Evolutionary conservation across 2,888 invertebrate species (phyloP).

Genomic region (Drosophila peninsularis): DNA sequence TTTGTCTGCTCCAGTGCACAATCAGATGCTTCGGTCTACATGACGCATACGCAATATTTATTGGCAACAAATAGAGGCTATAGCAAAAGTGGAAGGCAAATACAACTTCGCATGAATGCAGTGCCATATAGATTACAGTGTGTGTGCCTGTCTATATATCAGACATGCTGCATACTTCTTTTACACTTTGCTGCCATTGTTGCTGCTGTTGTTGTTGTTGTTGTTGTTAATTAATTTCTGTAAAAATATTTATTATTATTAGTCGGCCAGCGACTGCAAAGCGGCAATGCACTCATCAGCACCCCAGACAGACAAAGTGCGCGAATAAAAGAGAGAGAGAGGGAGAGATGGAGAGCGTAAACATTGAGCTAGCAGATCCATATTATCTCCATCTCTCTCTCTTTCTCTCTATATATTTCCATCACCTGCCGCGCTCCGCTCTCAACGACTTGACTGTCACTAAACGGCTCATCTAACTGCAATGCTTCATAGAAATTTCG

Average conservation of each 20-base stretch:
- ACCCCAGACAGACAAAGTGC: constrained; percentile 26
- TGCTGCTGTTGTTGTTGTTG: constrained; percentile 60
- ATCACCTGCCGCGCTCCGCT: constrained; percentile 30
- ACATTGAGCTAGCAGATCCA: constrained; percentile 3
- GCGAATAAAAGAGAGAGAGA: background rate
- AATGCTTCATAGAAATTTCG: constrained; percentile 79
- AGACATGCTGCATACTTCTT: constrained; percentile 40
- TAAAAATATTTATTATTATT: constrained; percentile 77
- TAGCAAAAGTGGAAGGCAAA: background rate
- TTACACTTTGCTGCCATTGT: constrained; percentile 63
- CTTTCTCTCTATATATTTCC: background rate
- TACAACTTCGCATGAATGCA: constrained; percentile 4
- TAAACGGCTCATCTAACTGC: constrained; percentile 81
- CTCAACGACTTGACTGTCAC: constrained; percentile 72
- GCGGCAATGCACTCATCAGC: constrained; percentile 66
- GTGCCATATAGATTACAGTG: constrained; percentile 2
- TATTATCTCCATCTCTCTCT: background rate
- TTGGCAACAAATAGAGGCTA: constrained; percentile 27
- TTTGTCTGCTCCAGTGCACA: background rate
- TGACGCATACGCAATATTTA: constrained; percentile 58
- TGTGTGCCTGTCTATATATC: constrained; percentile 17
- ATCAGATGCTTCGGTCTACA: constrained; percentile 16
- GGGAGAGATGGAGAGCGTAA: background rate
- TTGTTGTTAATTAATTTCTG: constrained; percentile 71
- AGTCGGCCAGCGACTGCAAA: constrained; percentile 52